Conservation (phyloP, 2,113 vertebrate genomes). For the Mus spicilegus region DNA sequence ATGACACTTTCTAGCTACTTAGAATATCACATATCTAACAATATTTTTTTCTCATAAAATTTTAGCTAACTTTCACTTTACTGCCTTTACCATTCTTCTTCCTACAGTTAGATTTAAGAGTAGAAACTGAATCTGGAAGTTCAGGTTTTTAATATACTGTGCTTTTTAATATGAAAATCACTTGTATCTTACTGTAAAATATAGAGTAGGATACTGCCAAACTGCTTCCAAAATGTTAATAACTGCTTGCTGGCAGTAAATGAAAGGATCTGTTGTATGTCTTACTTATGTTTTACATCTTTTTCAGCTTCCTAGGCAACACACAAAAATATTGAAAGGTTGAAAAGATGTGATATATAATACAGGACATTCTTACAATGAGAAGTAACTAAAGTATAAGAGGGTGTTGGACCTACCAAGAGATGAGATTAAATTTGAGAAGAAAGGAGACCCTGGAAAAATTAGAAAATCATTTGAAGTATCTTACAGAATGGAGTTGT, state of each 20-base stretch:
- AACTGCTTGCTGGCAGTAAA: background rate
- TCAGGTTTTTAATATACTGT: background rate
- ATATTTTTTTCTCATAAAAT: slow-evolving; percentile 2
- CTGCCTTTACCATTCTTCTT: background rate
- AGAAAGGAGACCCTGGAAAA: background rate
- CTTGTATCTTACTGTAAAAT: slow-evolving; percentile 16
- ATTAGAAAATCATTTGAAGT: background rate
- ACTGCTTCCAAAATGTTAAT: slow-evolving; percentile 6
- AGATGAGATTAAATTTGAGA: background rate
- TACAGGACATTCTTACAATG: background rate
- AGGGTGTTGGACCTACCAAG: background rate
- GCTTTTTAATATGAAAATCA: background rate
- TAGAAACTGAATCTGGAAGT: slow-evolving; percentile 9
- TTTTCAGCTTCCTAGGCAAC: background rate
- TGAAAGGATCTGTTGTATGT: background rate
- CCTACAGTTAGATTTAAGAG: slow-evolving; percentile 18
- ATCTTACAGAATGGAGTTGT: background rate
- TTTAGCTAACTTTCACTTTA: slow-evolving; percentile 49
- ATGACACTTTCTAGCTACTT: background rate
- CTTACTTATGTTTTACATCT: background rate
- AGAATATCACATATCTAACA: slow-evolving; percentile 29
- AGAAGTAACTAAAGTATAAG: background rate
- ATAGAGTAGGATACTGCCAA: slow-evolving; percentile 2
- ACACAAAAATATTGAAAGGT: background rate
- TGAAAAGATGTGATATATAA: background rate